phyloP scores from a whole-genome alignment of 2,888 invertebrate species.

The Xestia ashworthii region DNA sequence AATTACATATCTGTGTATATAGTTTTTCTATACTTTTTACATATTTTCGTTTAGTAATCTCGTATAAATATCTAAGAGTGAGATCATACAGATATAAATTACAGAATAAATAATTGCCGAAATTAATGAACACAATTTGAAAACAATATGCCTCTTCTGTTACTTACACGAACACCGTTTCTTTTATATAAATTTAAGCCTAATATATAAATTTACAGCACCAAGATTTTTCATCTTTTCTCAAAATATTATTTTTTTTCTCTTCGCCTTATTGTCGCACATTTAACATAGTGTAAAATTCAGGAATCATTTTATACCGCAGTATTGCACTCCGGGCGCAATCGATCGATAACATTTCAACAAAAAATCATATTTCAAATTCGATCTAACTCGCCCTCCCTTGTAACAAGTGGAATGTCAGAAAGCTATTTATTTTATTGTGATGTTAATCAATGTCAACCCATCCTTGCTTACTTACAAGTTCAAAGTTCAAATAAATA shows the following conservation, averaged over 20 bases:
- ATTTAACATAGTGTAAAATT: slow-evolving; percentile 89
- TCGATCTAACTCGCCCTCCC: slow-evolving; percentile 71
- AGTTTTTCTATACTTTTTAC: slow-evolving; percentile 83
- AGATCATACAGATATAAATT: slow-evolving; percentile 89
- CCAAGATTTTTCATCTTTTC: slow-evolving; percentile 90
- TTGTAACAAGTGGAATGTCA: slow-evolving; percentile 81
- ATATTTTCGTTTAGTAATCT: slow-evolving; percentile 88
- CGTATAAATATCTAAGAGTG: slow-evolving; percentile 90
- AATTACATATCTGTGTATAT: slow-evolving; percentile 88
- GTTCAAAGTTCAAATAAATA: slow-evolving; percentile 82
- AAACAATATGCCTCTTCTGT: slow-evolving; percentile 90
- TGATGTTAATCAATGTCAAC: slow-evolving; percentile 73
- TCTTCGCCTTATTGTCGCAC: slow-evolving; percentile 90
- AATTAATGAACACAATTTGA: slow-evolving; percentile 89
- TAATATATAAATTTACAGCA: slow-evolving; percentile 91
- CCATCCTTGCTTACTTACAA: slow-evolving; percentile 77
- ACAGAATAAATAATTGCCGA: slow-evolving; percentile 89
- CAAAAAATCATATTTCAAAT: slow-evolving; percentile 47
- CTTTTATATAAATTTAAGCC: slow-evolving; percentile 89
- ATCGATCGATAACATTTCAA: slow-evolving; percentile 56
- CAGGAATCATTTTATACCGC: slow-evolving; percentile 87
- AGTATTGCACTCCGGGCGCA: slow-evolving; percentile 86
- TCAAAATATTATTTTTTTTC: slow-evolving; percentile 88
- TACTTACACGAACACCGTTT: slow-evolving; percentile 89
- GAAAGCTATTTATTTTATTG: slow-evolving; percentile 66